Evolutionary conservation across 1,140 invertebrate species (phyloP).

Genomic region (Halictus rubicundus): DNA sequence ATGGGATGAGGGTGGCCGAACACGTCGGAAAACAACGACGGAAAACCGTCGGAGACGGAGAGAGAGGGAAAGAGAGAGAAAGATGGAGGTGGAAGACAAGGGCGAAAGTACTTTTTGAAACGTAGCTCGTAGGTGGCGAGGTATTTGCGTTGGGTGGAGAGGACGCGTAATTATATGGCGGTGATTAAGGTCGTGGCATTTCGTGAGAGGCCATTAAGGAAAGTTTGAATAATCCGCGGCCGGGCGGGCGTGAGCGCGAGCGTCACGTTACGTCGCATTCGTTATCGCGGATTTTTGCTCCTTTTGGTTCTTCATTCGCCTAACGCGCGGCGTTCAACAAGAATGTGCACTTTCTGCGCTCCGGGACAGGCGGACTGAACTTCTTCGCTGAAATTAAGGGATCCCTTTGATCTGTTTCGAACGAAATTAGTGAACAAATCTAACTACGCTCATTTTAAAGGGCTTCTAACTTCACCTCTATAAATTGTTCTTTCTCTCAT

Average conservation of each 20-base stretch:
- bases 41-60: too few species aligned
- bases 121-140: conserved; percentile 3
- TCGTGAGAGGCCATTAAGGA: conserved; percentile 42
- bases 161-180: conserved; percentile 38
- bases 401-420: too few species aligned
- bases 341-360: too few species aligned
- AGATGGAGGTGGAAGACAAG: not conserved
- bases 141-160: conserved; percentile 22
- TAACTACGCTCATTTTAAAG: too few species aligned
- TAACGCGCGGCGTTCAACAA: too few species aligned
- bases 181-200: conserved; percentile 43
- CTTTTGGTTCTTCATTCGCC: conserved; percentile 4
- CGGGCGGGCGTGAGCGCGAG: not conserved
- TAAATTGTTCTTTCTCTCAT: too few species aligned
- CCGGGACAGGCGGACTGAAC: too few species aligned
- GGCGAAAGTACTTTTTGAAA: conserved; percentile 31
- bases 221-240: conserved; percentile 40
- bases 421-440: too few species aligned
- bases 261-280: conserved; percentile 24
- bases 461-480: too few species aligned
- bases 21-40: too few species aligned
- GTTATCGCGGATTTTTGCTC: conserved; percentile 31
- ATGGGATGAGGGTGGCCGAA: not conserved
- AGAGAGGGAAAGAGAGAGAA: too few species aligned
- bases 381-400: too few species aligned